Evolutionary conservation across 2,888 invertebrate genomes (phyloP).

Genomic region (Scaeva pyrastri): DNA sequence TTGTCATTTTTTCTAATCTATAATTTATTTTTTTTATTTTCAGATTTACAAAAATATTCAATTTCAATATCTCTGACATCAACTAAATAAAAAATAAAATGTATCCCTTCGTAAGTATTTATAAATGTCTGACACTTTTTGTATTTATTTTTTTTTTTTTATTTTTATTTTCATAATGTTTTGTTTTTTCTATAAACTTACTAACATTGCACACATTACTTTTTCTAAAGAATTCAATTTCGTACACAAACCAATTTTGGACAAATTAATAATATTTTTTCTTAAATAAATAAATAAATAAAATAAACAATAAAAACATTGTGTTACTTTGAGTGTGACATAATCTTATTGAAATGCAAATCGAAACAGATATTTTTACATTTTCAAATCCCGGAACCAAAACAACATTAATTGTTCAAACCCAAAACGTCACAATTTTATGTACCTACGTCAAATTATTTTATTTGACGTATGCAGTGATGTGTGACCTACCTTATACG

Average conservation of each 20-base stretch:
- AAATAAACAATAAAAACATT: conserved; percentile 37
- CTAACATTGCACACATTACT: conserved; percentile 38
- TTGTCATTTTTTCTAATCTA: too few relatives aligned
- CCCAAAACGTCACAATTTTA: background rate
- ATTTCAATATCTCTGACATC: background rate
- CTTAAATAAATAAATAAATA: conserved; percentile 17
- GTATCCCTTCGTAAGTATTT: conserved; percentile 79
- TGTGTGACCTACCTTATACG: too few relatives aligned
- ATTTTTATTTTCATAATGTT: background rate
- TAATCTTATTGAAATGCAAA: background rate
- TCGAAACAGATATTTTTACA: background rate
- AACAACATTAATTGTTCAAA: too few relatives aligned
- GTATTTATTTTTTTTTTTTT: background rate
- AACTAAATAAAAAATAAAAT: conserved; percentile 58
- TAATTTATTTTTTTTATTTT: conserved; percentile 36
- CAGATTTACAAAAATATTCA: conserved; percentile 27
- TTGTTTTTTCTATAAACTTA: conserved; percentile 3
- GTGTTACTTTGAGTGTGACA: conserved; percentile 50
- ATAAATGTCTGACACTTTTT: background rate
- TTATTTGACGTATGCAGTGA: too few relatives aligned
- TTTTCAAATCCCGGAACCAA: too few relatives aligned
- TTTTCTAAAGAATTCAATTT: conserved; percentile 43
- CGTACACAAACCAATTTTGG: conserved; percentile 71
- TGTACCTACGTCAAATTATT: too few relatives aligned
- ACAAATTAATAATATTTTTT: conserved; percentile 39